phyloP scores from a whole-genome alignment of 2,888 invertebrate genomes.

The Phengaris alcon region DNA sequence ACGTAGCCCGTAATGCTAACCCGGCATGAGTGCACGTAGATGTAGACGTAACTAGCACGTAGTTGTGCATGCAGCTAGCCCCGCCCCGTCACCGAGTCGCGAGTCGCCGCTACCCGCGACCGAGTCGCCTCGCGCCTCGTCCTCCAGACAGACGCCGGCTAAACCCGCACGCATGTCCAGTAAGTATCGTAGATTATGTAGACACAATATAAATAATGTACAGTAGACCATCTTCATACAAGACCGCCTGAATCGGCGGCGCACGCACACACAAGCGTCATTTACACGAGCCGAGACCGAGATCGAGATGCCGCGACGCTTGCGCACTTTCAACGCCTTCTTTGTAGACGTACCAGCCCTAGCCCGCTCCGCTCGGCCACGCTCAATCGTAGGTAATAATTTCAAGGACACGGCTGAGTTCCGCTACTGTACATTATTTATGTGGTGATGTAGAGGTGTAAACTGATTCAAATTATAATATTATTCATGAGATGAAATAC shows the following conservation, averaged over 20 bases:
- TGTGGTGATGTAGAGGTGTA: conserved; percentile 9
- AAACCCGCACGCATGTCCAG: conserved; percentile 73
- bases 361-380: too few relatives aligned
- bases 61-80: conserved; percentile 71
- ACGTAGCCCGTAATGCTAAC: conserved; percentile 38
- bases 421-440: too few relatives aligned
- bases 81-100: conserved; percentile 45
- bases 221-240: too few relatives aligned
- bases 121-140: conserved; percentile 50
- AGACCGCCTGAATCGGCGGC: neutral
- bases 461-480: neutral
- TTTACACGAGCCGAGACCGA: too few relatives aligned
- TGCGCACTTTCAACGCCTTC: too few relatives aligned
- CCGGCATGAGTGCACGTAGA: conserved; percentile 53
- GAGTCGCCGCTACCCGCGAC: conserved; percentile 36
- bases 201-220: too few relatives aligned
- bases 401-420: too few relatives aligned
- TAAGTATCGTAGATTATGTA: conserved; percentile 54
- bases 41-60: conserved; percentile 71
- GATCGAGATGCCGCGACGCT: too few relatives aligned
- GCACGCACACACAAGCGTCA: too few relatives aligned
- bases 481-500: too few relatives aligned
- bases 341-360: too few relatives aligned
- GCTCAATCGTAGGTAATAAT: too few relatives aligned
- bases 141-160: conserved; percentile 66